Percentiles rank a stretch among this genome's conserved stretches.
These are phyloP conservation scores for Rallus crepitans DNA, from an alignment of 2,797 vertebrate species.

Conservation along the genomic window DNA sequence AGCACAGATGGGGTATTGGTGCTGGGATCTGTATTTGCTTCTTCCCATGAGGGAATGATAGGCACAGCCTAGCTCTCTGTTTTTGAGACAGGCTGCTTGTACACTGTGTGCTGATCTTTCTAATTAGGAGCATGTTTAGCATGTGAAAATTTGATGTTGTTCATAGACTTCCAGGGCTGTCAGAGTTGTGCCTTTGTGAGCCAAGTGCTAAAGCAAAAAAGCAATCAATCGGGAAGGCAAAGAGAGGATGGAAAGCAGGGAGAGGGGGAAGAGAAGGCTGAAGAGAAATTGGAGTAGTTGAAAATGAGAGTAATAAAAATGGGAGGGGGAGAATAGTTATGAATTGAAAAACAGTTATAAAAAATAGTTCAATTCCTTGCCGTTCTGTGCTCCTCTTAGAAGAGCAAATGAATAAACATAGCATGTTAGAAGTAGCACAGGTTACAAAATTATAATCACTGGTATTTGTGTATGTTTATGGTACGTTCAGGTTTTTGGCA, in stretches of 20 bases:
- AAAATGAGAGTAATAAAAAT: neutral
- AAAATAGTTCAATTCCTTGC: neutral
- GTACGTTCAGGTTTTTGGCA: neutral
- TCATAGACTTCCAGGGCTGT: conserved; percentile 14
- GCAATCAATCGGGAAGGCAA: neutral
- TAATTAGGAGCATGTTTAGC: neutral
- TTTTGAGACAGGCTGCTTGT: neutral
- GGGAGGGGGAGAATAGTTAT: neutral
- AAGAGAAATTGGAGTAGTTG: neutral
- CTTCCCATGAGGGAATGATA: neutral
- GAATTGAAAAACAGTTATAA: neutral
- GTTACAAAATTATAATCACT: neutral
- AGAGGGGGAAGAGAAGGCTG: neutral
- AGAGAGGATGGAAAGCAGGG: neutral
- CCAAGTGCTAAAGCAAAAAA: conserved; percentile 11
- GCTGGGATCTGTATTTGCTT: neutral
- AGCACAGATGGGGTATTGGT: neutral
- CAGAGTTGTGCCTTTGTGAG: neutral
- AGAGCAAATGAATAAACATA: neutral
- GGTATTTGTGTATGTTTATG: neutral
- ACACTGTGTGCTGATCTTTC: neutral
- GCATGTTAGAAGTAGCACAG: neutral
- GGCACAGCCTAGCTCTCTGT: neutral
- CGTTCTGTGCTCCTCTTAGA: neutral
- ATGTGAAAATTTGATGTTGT: conserved; percentile 18